Evolutionary conservation across 1,140 invertebrate species (phyloP).

Genomic region (Drosophila truncata): DNA sequence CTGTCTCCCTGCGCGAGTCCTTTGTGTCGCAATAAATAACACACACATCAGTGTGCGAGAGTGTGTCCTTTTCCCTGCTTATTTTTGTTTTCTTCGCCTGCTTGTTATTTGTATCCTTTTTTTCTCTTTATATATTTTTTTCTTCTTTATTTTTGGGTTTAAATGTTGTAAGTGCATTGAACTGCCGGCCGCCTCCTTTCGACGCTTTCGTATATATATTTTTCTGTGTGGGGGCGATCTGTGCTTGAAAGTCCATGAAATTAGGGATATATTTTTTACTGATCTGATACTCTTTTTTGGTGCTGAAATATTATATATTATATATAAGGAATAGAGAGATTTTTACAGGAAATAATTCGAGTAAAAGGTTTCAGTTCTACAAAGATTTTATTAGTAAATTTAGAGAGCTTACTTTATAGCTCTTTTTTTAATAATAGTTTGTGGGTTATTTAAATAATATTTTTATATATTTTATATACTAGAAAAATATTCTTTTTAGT

Average conservation of each 20-base stretch:
- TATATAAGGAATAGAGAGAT: background rate
- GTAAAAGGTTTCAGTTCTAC: background rate
- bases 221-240: slow-evolving; percentile 15
- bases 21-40: slow-evolving; percentile 79
- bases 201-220: slow-evolving; percentile 31
- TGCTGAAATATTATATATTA: background rate
- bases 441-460: too few relatives aligned
- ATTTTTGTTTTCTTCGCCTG: slow-evolving; percentile 25
- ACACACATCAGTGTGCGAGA: slow-evolving; percentile 33
- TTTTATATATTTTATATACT: too few relatives aligned
- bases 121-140: background rate
- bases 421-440: too few relatives aligned
- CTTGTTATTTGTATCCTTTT: slow-evolving; percentile 31
- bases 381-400: background rate
- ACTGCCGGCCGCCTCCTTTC: slow-evolving; percentile 60
- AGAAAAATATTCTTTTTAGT: background rate
- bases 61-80: slow-evolving; percentile 38
- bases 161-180: slow-evolving; percentile 73
- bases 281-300: slow-evolving; percentile 1
- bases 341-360: background rate
- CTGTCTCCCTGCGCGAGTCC: slow-evolving; percentile 68
- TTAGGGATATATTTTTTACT: background rate
- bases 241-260: background rate
- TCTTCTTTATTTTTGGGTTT: slow-evolving; percentile 45
- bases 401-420: background rate